Percentiles rank a stretch among this genome's conserved stretches.
Evolutionary conservation across 2,888 invertebrate species (phyloP).

Genomic region (Dusona sp.): DNA sequence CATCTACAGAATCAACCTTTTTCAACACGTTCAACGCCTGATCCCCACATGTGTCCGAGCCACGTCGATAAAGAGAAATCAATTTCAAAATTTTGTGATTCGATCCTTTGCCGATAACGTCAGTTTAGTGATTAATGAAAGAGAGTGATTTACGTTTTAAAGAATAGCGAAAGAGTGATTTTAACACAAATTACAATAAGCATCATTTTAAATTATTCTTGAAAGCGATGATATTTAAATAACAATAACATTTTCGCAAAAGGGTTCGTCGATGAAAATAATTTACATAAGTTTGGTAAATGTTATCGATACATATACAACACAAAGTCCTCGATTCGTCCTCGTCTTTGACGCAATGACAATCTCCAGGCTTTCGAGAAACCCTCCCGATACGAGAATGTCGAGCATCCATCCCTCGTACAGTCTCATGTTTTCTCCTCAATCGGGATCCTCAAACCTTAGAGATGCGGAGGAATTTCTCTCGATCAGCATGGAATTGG

Average conservation of each 20-base stretch:
- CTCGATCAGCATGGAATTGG: constrained; percentile 58
- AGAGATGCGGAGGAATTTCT: constrained; percentile 12
- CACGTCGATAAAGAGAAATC: neutral
- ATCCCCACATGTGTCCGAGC: neutral
- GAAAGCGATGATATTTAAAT: neutral
- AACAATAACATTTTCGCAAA: neutral
- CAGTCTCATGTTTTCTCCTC: constrained; percentile 22
- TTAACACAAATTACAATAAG: neutral
- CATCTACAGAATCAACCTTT: neutral
- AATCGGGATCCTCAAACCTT: constrained; percentile 43
- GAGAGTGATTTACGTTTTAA: too few relatives aligned
- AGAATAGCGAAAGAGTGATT: too few relatives aligned
- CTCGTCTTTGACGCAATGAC: constrained; percentile 11
- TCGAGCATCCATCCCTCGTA: neutral
- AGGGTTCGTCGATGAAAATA: neutral
- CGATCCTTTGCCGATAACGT: neutral
- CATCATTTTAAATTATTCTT: neutral
- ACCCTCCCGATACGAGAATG: neutral
- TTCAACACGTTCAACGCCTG: neutral
- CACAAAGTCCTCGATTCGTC: too few relatives aligned
- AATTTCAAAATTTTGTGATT: neutral
- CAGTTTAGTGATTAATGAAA: neutral
- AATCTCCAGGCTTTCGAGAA: neutral
- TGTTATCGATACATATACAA: neutral
- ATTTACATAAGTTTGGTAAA: neutral